Conservation (phyloP, 2,113 vertebrate species). For the Petrocephalus microphthalmus region DNA sequence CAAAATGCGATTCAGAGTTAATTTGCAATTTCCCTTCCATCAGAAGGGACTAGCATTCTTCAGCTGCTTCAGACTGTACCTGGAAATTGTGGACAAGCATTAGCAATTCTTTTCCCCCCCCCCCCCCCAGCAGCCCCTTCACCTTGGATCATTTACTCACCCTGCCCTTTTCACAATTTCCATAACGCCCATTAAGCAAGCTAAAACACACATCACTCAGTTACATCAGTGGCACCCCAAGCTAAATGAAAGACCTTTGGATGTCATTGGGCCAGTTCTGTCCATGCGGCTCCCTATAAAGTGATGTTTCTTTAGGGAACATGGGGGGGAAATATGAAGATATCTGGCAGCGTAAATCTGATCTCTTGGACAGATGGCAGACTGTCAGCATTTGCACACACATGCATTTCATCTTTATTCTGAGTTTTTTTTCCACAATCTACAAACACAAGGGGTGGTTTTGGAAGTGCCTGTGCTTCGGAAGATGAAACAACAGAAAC, state of each 20-base stretch:
- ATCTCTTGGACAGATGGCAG: slow-evolving; percentile 74
- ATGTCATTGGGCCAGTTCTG: slow-evolving; percentile 70
- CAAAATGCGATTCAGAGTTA: slow-evolving; percentile 77
- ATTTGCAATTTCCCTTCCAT: slow-evolving; percentile 76
- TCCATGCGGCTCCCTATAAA: slow-evolving; percentile 66
- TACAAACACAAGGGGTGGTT: slow-evolving; percentile 52
- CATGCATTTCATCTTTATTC: slow-evolving; percentile 71
- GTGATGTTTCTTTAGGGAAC: slow-evolving; percentile 66
- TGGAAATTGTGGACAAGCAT: slow-evolving; percentile 53
- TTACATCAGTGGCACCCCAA: slow-evolving; percentile 57
- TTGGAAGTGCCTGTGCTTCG: slow-evolving; percentile 22
- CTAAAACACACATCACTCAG: slow-evolving; percentile 59
- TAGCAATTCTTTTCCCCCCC: slow-evolving; percentile 17
- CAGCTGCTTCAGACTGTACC: slow-evolving; percentile 42
- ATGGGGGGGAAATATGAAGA: slow-evolving; percentile 72
- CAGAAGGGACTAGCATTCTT: slow-evolving; percentile 57
- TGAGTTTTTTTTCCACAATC: slow-evolving; percentile 53
- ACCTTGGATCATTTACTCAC: slow-evolving; percentile 12
- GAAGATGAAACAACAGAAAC: slow-evolving; percentile 1
- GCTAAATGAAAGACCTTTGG: slow-evolving; percentile 69
- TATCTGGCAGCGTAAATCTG: slow-evolving; percentile 72
- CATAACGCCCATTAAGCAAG: slow-evolving; percentile 52
- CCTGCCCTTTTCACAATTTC: slow-evolving; percentile 46
- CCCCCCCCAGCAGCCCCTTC: slow-evolving; percentile 21
- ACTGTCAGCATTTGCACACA: slow-evolving; percentile 57